Conservation (phyloP, 2,888 invertebrate genomes). For the Parnassius orleans region DNA sequence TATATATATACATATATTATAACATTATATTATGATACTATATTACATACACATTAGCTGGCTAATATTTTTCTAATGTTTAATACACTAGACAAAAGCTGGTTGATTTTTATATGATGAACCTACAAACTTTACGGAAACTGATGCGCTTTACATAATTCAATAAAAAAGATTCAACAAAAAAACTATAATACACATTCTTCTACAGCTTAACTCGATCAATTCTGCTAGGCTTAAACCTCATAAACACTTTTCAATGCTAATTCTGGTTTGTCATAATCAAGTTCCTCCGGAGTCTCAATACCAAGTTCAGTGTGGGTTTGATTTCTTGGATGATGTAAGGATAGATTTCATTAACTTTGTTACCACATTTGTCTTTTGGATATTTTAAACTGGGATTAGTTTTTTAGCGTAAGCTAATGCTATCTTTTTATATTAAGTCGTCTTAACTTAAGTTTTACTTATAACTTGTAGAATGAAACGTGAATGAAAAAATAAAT, state of each 20-base stretch:
- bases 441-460: too few species aligned
- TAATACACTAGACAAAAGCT: slow-evolving; percentile 61
- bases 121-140: slow-evolving; percentile 49
- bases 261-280: slow-evolving; percentile 98
- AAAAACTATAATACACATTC: slow-evolving; percentile 71
- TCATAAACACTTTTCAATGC: slow-evolving; percentile 89
- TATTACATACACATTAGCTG: too few species aligned
- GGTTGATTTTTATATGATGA: slow-evolving; percentile 49
- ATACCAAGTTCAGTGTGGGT: slow-evolving; percentile 98
- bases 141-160: slow-evolving; percentile 49
- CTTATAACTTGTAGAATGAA: too few species aligned
- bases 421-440: too few species aligned
- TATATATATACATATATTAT: too few species aligned
- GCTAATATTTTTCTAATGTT: slow-evolving; percentile 48
- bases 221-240: slow-evolving; percentile 65
- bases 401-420: too few species aligned
- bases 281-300: slow-evolving; percentile 96
- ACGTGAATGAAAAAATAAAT: too few species aligned
- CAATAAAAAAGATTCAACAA: slow-evolving; percentile 61
- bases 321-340: slow-evolving; percentile 94
- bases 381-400: too few species aligned
- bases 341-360: slow-evolving; percentile 89
- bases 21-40: too few species aligned
- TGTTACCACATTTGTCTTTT: slow-evolving; percentile 92
- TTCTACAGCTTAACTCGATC: slow-evolving; percentile 62